Base-by-base conservation (phyloP, 1,140 invertebrate genomes). In the Sarcophaga bullata region DNA sequence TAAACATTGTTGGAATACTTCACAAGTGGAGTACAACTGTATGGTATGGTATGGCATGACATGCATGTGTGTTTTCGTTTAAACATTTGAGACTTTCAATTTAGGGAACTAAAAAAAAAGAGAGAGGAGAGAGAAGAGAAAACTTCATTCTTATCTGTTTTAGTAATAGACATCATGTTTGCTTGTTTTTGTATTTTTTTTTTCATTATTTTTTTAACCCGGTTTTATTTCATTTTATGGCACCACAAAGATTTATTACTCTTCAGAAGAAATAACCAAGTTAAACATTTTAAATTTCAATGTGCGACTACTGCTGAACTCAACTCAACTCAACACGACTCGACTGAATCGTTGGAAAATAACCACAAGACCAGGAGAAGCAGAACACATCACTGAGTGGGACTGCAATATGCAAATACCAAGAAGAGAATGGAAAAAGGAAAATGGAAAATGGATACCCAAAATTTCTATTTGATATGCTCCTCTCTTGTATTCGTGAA, bases 201-300 rank as follows among this genome's bases (percentile, higher is more conserved):
- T 6, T 68, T n/a, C 6, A 37, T 37, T 37, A 0, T 25, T 7
- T 68, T 8, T 8, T 17, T 7, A 19, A 68, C n/a, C 9, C 17
- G n/a, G 54, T 5, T 58, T n/a, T 58, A n/a, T 58, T 58, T 58
- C 54, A 58, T 68, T 37, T 7, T 68, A 68, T 68, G n/a, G n/a
- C 62, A 68, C 62, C 62, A 68, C 62, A 68, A 68, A 68, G 62
- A 68, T 68, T 68, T 68, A 68, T 68, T 68, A 68, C 62, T 68
- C 62, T 19, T 17, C n/a, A 25, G 17, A 68, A 68, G 8, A 2
- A 8, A 4, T 37, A 37, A 37, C 19, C n/a, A 25, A 25, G 62
- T 68, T 68, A 68, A 8, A 68, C n/a, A 25, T 68, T 68, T 17
- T 37, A 62, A 68, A 37, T 37, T 37, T 1, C 25, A 37, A 37